phyloP scores from a whole-genome alignment of 2,797 vertebrate species.

The Menidia menidia region DNA sequence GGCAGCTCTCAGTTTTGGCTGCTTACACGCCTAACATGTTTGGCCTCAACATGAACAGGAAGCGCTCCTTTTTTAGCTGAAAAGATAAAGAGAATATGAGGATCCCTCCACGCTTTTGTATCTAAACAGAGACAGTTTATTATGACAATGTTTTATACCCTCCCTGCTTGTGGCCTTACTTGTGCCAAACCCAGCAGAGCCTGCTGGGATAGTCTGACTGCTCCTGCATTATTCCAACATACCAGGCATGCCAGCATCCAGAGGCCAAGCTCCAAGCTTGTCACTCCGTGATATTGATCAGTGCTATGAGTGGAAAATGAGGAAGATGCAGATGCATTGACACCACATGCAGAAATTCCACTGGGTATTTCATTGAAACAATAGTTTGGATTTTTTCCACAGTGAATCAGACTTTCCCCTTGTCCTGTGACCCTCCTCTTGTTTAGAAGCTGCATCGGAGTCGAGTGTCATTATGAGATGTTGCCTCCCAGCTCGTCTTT shows the following conservation, averaged over 20 bases:
- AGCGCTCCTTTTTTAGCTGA: conserved; percentile 6
- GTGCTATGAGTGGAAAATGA: conserved; percentile 39
- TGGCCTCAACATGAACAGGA: conserved; percentile 10
- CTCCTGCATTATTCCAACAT: conserved; percentile 69
- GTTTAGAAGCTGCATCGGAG: conserved; percentile 82
- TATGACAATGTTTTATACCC: not conserved
- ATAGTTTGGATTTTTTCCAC: conserved; percentile 24
- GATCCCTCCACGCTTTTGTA: conserved; percentile 15
- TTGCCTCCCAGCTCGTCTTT: conserved; percentile 94
- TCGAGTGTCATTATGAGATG: conserved; percentile 94
- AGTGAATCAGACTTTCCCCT: conserved; percentile 41
- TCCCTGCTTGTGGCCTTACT: conserved; percentile 39
- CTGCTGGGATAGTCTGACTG: conserved; percentile 65
- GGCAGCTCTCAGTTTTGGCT: conserved; percentile 27
- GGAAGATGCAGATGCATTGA: conserved; percentile 15
- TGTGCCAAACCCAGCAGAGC: conserved; percentile 36
- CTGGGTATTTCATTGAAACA: conserved; percentile 19
- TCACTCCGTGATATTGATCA: conserved; percentile 59
- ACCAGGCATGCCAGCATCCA: conserved; percentile 76
- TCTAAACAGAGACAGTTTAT: conserved; percentile 20
- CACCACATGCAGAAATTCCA: not conserved
- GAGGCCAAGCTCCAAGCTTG: conserved; percentile 50
- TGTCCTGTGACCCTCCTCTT: conserved; percentile 19
- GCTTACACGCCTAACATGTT: conserved; percentile 22
- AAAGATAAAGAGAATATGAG: conserved; percentile 35